These are phyloP conservation scores for Lepidurus packardi DNA, from an alignment of 1,140 invertebrate genomes.

Conservation along the genomic window DNA sequence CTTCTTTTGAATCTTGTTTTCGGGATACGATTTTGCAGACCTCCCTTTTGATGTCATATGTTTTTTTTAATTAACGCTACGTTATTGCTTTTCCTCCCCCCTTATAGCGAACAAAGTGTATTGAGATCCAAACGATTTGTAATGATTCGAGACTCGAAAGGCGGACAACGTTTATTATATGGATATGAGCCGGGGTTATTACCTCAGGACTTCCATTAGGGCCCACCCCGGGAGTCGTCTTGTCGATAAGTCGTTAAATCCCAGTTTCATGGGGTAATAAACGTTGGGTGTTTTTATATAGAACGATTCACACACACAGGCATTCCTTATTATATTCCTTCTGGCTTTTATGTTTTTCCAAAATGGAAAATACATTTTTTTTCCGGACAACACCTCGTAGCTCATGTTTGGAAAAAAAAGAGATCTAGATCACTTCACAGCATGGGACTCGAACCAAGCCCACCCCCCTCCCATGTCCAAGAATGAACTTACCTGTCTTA, in stretches of 20 bases:
- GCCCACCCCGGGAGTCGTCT: conserved; percentile 12
- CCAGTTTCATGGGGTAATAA: conserved; percentile 2
- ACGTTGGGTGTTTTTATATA: background rate
- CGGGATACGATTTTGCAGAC: no score
- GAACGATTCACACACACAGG: background rate
- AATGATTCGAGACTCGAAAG: background rate
- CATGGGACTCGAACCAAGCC: background rate
- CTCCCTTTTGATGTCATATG: no score
- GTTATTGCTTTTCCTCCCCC: no score
- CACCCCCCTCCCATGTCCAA: background rate
- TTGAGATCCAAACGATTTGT: background rate
- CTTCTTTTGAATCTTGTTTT: no score
- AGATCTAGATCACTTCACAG: background rate
- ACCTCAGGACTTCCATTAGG: background rate
- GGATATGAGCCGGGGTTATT: background rate
- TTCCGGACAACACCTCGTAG: background rate
- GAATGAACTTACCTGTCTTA: background rate
- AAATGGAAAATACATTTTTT: no score
- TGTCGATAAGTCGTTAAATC: conserved; percentile 22
- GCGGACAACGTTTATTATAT: no score
- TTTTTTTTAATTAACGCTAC: no score
- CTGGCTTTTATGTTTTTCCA: no score
- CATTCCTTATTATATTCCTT: no score
- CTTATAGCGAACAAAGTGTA: background rate
- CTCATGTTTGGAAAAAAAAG: background rate